phyloP scores from a whole-genome alignment of 2,888 invertebrate species.

The Chalcis sispes region DNA sequence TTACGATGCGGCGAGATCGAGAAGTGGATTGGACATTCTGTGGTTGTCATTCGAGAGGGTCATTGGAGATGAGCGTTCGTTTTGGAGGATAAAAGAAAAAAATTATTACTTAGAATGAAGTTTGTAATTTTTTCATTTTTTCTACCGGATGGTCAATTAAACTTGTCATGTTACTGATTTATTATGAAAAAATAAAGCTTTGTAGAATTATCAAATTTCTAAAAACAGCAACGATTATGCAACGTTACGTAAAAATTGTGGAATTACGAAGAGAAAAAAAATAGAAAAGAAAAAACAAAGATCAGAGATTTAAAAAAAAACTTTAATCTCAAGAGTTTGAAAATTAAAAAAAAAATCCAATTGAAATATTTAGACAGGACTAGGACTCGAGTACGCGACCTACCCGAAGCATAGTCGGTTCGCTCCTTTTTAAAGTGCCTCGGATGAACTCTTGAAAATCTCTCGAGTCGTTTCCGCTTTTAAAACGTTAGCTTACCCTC shows the following conservation, averaged over 20 bases:
- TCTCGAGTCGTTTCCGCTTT: constrained; percentile 14
- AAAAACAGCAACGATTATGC: not conserved
- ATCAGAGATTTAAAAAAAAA: not conserved
- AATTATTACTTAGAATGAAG: too few relatives aligned
- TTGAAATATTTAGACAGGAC: constrained; percentile 61
- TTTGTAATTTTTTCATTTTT: too few relatives aligned
- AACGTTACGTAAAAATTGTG: not conserved
- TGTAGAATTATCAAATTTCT: too few relatives aligned
- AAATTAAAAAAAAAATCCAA: constrained; percentile 54
- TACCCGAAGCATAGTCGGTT: not conserved
- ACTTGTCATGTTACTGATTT: too few relatives aligned
- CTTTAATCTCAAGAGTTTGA: too few relatives aligned
- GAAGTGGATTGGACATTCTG: not conserved
- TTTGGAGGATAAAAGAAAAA: not conserved
- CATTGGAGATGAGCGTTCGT: not conserved
- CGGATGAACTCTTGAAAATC: constrained; percentile 28
- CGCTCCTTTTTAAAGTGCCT: constrained; percentile 32
- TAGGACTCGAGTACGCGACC: constrained; percentile 18
- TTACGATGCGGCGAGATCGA: too few relatives aligned
- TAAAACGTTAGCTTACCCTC: too few relatives aligned
- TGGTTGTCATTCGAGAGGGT: not conserved
- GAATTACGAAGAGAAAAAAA: not conserved
- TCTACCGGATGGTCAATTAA: too few relatives aligned
- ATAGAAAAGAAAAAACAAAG: not conserved
- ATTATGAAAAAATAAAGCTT: too few relatives aligned